Base-by-base conservation (phyloP, 2,797 vertebrate species). In the Psittacula echo region DNA sequence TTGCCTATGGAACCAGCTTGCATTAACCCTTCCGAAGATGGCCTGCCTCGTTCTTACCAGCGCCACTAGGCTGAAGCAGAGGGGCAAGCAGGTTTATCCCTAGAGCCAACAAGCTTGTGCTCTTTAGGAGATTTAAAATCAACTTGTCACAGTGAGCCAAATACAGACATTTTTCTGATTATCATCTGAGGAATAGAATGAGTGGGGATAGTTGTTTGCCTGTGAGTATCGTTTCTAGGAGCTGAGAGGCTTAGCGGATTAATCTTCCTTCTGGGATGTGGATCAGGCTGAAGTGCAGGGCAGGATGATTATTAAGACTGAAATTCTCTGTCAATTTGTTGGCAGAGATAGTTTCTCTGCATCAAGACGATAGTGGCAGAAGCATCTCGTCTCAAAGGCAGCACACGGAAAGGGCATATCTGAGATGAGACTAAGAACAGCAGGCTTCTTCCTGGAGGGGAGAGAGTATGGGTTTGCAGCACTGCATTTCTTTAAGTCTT, bases 231-330 rank as follows among this genome's bases (percentile, higher is more conserved):
- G 7, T 94, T 97, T 95, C 94, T 96, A 30, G 92, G 80, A 95
- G 93, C 92, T 87, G 85, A 97, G 95, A 96, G 85, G 95, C 93
- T 97, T 97, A 96, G 95, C 20, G 70, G 95, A 95, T 97, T 97
- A 97, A 97, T 97, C 94, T 96, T 97, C 91, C 95, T 95, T 95
- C 83, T 92, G 92, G 97, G 88, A 94, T 90, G 92, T 78, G 96
- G 96, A 97, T 97, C 95, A 95, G 88, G 82, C 89, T 96, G 96
- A 92, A 96, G 96, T 95, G 82, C 67, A 94, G 91, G 89, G 93
- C 89, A 87, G 95, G 94, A 95, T 96, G 94, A 96, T 97, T 96
- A 96, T 97, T 95, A 93, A 95, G 96, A 94, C 95, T 95, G 96
- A 95, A 96, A 93, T 96, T 96, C 93, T 92, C 92, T 96, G 96